These are phyloP conservation scores for Drosophila ficusphila DNA, from an alignment of 1,140 invertebrate species.

Conservation along the genomic window DNA sequence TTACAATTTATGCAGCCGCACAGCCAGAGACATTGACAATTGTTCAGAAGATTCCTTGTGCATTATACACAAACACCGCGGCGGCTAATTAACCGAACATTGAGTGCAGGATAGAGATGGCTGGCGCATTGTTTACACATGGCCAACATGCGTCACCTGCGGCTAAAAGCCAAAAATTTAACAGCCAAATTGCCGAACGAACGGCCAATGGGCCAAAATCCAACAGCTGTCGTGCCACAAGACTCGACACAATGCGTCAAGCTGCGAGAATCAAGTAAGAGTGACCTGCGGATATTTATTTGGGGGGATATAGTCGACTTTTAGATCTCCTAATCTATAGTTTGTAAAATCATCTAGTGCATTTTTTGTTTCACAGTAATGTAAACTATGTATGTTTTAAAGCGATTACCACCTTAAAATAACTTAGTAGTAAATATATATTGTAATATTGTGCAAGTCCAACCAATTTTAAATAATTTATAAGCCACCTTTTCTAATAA, in stretches of 20 bases:
- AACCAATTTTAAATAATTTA: too few relatives aligned
- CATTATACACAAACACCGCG: slow-evolving; percentile 46
- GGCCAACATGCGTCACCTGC: slow-evolving; percentile 43
- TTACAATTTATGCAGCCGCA: slow-evolving; percentile 57
- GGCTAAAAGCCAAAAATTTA: background rate
- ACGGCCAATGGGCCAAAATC: slow-evolving; percentile 5
- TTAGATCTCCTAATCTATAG: background rate
- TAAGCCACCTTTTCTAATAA: too few relatives aligned
- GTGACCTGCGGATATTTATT: background rate
- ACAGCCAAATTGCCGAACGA: background rate
- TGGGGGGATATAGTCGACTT: background rate
- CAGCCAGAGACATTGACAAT: slow-evolving; percentile 56
- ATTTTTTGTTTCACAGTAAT: too few relatives aligned
- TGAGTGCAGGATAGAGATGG: slow-evolving; percentile 36
- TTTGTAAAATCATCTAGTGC: too few relatives aligned
- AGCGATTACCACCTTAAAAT: too few relatives aligned
- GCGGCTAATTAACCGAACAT: slow-evolving; percentile 66
- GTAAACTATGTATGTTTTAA: too few relatives aligned
- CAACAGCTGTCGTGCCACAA: slow-evolving; percentile 35
- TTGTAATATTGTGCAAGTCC: too few relatives aligned
- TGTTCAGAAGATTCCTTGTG: slow-evolving; percentile 30
- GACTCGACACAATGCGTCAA: slow-evolving; percentile 26
- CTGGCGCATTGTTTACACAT: slow-evolving; percentile 56
- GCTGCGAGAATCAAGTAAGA: slow-evolving; percentile 22
- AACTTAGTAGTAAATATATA: too few relatives aligned